Percentiles rank a stretch among this genome's conserved stretches.
These are phyloP conservation scores for Chironomus tentans DNA, from an alignment of 2,888 invertebrate species.

Conservation along the genomic window DNA sequence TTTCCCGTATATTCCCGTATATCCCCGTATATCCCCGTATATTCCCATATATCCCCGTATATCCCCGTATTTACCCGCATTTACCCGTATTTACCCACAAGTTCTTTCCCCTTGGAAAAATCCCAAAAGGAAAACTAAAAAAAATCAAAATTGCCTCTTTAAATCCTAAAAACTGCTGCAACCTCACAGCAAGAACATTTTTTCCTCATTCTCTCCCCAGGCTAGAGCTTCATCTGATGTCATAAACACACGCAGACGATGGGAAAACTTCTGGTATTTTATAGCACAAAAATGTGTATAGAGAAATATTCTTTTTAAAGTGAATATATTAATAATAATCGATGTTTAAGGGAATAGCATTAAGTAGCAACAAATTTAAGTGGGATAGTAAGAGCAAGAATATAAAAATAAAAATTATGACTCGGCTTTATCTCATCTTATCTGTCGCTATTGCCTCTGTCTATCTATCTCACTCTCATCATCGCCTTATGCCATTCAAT, in stretches of 20 bases:
- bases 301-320: background rate
- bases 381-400: background rate
- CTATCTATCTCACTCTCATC: background rate
- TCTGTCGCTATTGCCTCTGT: background rate
- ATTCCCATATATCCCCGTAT: too few relatives aligned
- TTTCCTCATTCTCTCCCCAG: background rate
- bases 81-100: too few relatives aligned
- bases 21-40: too few relatives aligned
- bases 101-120: too few relatives aligned
- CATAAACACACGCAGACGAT: slow-evolving; percentile 19
- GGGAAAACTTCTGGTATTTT: slow-evolving; percentile 12
- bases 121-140: slow-evolving; percentile 13
- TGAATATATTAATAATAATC: background rate
- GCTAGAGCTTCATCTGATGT: slow-evolving; percentile 21
- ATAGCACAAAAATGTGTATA: background rate
- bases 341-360: background rate
- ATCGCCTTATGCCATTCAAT: background rate
- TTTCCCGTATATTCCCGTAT: too few relatives aligned
- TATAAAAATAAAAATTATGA: background rate
- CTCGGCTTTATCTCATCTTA: background rate
- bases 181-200: background rate
- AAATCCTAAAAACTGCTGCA: slow-evolving; percentile 8
- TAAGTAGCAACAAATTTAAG: background rate
- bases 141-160: slow-evolving; percentile 23
- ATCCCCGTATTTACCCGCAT: too few relatives aligned